Evolutionary conservation across 2,888 invertebrate species (phyloP).

Genomic region (Dolichopus griseipennis): DNA sequence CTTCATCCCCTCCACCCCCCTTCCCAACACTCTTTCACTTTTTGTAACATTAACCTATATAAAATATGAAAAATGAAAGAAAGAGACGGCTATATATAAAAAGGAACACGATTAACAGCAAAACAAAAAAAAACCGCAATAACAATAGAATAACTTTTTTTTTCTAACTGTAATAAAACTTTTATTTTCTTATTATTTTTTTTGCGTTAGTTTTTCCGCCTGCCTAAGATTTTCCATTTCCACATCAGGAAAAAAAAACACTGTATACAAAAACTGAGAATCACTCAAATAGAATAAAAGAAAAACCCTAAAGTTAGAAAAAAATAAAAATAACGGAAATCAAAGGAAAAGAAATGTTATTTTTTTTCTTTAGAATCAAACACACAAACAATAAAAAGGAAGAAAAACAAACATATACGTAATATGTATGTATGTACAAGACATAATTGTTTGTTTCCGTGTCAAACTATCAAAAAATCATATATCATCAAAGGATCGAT

Average conservation of each 20-base stretch:
- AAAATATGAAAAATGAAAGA: too few species aligned
- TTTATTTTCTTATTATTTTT: too few species aligned
- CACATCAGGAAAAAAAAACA: too few species aligned
- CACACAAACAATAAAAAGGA: neutral
- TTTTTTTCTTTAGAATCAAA: neutral
- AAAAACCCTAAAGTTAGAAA: too few species aligned
- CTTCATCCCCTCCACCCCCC: neutral
- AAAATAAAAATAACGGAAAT: neutral
- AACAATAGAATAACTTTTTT: neutral
- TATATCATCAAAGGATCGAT: constrained; percentile 6
- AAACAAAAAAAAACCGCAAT: neutral
- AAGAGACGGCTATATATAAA: too few species aligned
- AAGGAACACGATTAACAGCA: neutral
- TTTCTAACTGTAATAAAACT: neutral
- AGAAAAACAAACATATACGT: too few species aligned
- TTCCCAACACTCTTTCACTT: too few species aligned
- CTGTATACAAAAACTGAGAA: too few species aligned
- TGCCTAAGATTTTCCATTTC: too few species aligned
- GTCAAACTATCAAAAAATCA: constrained; percentile 1
- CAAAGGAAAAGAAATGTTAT: neutral
- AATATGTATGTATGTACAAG: too few species aligned
- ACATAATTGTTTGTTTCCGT: constrained; percentile 3
- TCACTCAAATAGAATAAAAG: too few species aligned
- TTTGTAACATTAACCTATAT: neutral
- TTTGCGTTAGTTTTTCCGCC: too few species aligned